Evolutionary conservation across 2,888 invertebrate genomes (phyloP), one percentile per base, ranked within the genome.

Genomic region (Drosophila prostipennis): DNA sequence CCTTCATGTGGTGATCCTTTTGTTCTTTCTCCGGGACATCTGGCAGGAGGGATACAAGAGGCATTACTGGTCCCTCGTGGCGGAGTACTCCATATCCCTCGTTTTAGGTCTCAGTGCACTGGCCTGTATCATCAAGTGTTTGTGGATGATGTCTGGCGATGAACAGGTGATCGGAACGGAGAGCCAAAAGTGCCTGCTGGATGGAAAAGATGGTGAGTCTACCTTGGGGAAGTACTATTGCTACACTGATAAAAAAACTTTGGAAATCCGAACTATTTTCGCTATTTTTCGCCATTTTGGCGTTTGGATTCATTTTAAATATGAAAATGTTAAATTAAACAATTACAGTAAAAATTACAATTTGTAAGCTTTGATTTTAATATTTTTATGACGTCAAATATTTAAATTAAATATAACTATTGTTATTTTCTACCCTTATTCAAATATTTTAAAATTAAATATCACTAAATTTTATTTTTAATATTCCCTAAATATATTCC

Each of bases 161-260:
- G 79, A 83, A 37, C 93, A 93, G 4, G 91, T 94, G 10, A 74
- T 89, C 1, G 91, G 94, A 1, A 94, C 93, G 11, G 87, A 91
- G 6, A 91, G 91, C 46, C 94, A 95, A 76, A 93, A 93, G 75
- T 91, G 91, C 72, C 89, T 94, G 11, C 87, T 94, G 11, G 92
- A 94, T 56, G 92, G 92, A 39, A 93, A 93, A 64, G 80, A 83
- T 49, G 87, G 89, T 89, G 39, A 57, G 53, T 8, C 8, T 8
- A 3, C 1, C 6, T 2, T 16, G n/a, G 4, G 7, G 26, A 26
- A 14, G n/a, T n/a, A 37, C n/a, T 26, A 26, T 26, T 26, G 6
- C 26, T 26, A 6, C 26, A 5, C 26, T 26, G 26, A 26, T 26
- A 26, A 26, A 23, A 23, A 19, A 19, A 19, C n/a, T n/a, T n/a